Conservation (phyloP, 2,113 vertebrate genomes). For the Psittacula cyanocephala region DNA sequence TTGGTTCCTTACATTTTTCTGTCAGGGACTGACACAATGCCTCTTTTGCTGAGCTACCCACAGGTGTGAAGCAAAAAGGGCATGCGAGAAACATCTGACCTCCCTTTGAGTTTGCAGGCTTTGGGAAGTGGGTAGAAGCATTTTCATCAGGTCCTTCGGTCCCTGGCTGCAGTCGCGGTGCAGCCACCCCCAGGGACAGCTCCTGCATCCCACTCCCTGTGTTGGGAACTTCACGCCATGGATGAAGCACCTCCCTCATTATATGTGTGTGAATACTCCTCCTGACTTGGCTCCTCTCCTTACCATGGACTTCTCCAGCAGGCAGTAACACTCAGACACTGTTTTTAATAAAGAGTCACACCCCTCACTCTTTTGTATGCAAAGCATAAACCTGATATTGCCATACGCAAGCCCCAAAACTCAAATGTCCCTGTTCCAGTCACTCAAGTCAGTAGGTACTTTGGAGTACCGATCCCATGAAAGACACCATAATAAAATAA, state of each 20-base stretch:
- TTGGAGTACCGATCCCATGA: background rate
- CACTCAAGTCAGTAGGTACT: background rate
- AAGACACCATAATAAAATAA: background rate
- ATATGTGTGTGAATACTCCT: background rate
- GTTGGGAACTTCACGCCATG: fast-evolving
- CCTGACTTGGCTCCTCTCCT: background rate
- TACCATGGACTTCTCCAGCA: background rate
- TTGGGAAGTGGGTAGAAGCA: background rate
- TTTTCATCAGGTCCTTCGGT: background rate
- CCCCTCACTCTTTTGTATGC: background rate
- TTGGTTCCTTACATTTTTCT: background rate
- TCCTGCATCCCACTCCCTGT: background rate
- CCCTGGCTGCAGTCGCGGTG: background rate
- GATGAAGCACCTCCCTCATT: background rate
- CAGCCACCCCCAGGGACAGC: background rate
- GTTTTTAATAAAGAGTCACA: background rate
- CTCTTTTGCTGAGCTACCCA: background rate
- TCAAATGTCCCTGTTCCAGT: background rate
- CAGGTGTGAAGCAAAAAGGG: background rate
- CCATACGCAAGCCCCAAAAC: background rate
- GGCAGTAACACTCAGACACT: background rate
- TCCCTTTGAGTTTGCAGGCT: background rate
- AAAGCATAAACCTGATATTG: background rate
- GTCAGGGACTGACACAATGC: background rate
- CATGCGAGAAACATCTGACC: background rate